Evolutionary conservation across 2,888 invertebrate genomes (phyloP), one percentile per base, ranked within the genome.

Genomic region (Danaus chrysippus): DNA sequence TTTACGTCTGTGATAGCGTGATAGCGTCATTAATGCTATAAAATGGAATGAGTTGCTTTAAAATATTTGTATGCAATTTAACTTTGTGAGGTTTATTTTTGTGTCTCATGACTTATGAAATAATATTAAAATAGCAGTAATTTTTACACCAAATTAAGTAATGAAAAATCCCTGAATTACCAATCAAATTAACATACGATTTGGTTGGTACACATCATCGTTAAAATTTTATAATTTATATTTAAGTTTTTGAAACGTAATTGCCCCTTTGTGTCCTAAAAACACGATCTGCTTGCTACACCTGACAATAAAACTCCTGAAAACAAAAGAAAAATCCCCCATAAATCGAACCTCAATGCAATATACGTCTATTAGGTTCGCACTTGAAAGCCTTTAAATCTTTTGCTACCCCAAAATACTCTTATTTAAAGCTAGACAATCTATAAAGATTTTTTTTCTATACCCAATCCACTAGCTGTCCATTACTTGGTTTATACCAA

Each of bases 281-380:
- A 74, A 72, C 70, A 71, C 71, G 72, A 73, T 73, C 68, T 68
- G 72, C 70, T 76, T 68, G 72, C 70, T 76, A 74, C 75, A 77
- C 78, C 70, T 70, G 77, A 73, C 77, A 69, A 82, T 86, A 88
- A 87, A 34, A 87, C 87, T 76, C 77, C 74, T 69, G 78, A 78
- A 83, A 87, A 86, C 84, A 85, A 84, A 89, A 84, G 83, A 84
- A 84, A 85, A 85, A 82, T 85, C 82, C 82, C 76, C 85, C 78
- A 89, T 90, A 89, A 90, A 89, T 87, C 77, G 78, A 73, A 79
- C 86, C 83, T 79, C 84, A 77, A 76, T 75, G 87, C 87, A 85
- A 88, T 89, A 88, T 87, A 88, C 85, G 89, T 89, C 89, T 86
- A 88, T 88, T 89, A 89, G 81, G 80, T 74, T 76, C 76, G 78